Percentiles rank a stretch among this genome's conserved stretches.
Evolutionary conservation across 2,113 vertebrate species (phyloP).

Genomic region (Anoplopoma fimbria): DNA sequence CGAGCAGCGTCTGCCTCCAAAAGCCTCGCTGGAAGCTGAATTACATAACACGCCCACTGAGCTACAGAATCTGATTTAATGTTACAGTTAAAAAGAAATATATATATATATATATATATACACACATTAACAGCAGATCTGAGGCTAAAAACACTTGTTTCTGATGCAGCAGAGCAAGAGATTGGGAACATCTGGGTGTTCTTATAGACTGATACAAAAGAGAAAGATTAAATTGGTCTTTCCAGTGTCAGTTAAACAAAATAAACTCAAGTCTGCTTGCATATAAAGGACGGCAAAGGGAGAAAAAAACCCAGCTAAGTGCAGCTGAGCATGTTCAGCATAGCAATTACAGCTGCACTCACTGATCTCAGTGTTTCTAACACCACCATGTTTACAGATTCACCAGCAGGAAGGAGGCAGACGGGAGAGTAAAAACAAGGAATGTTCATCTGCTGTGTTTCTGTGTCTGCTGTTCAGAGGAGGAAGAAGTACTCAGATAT

Average conservation of each 20-base stretch:
- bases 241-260: background rate
- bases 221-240: background rate
- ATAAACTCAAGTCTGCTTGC: background rate
- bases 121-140: too few relatives aligned
- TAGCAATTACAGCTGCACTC: slow-evolving; percentile 45
- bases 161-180: background rate
- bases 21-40: background rate
- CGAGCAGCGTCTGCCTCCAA: slow-evolving; percentile 31
- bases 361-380: slow-evolving; percentile 26
- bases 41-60: slow-evolving; percentile 49
- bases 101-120: too few relatives aligned
- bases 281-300: background rate
- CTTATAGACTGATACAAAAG: background rate
- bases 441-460: background rate
- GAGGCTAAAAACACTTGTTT: background rate
- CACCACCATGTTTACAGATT: slow-evolving; percentile 23
- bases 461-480: background rate
- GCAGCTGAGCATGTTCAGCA: slow-evolving; percentile 58
- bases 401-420: background rate
- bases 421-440: background rate
- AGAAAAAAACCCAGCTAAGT: background rate
- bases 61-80: background rate
- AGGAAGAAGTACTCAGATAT: background rate
- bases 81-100: slow-evolving; percentile 11
- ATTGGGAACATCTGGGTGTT: too few relatives aligned